Evolutionary conservation across 2,113 vertebrate species (phyloP), one percentile per base, ranked within the genome.

Genomic region (Columbina picui): DNA sequence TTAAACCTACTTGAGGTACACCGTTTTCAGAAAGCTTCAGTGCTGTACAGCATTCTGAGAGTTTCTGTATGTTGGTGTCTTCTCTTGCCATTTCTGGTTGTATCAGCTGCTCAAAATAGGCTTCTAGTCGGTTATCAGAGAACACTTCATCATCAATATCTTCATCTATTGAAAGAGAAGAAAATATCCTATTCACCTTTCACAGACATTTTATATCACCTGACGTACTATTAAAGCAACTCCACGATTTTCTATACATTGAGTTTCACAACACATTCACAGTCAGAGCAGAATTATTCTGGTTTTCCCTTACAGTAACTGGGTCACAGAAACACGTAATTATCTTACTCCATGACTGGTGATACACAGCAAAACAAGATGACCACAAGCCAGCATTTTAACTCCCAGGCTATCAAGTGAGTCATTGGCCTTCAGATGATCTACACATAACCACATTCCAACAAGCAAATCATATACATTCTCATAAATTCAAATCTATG

Each of bases 101-200:
- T 15, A 99, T 96, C 82, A 99, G 95, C 52, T 99, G 98, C 67
- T 98, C 98, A 96, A 99, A 99, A 96, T 99, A 99, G 4, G 98
- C 97, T 93, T 99, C 98, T 39, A 99, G 95, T 39, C 99, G 98
- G 32, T 99, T 98, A 96, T 99, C 99, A 84, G 98, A 98, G 92
- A 99, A 98, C 47, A 98, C 98, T 96, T 98, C 98, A 86, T 98
- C 97, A 96, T 99, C 98, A 93, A 99, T 95, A 67, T 99, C 99
- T 83, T 98, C 98, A 98, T 98, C 99, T 99, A 87, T 49, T 19
- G 55, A 83, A 74, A 97, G 32, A 89, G 17, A 84, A 82, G 38
- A 93, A 95, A 91, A 19, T 9, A 94, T 2, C 6, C 14, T 57
- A 36, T 30, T 73, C 27, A 88, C 6, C 47, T 55, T 56, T 36